Conservation (phyloP, 2,113 vertebrate genomes). For the Phoxinus phoxinus region DNA sequence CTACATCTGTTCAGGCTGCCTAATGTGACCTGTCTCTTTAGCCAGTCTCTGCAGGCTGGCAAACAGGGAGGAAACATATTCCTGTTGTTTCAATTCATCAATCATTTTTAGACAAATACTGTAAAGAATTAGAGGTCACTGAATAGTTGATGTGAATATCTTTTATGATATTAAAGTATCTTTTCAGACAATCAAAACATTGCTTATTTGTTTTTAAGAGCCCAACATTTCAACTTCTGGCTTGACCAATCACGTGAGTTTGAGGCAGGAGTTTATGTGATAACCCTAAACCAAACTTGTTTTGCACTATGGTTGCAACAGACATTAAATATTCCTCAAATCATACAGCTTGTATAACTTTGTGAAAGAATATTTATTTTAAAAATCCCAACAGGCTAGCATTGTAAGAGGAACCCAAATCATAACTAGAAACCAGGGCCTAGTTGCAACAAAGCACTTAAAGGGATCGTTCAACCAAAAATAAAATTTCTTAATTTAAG, state of each 20-base stretch:
- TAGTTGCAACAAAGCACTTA: neutral
- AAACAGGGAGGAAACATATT: conserved; percentile 12
- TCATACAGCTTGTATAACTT: neutral
- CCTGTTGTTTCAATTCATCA: conserved; percentile 48
- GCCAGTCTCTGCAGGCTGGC: conserved; percentile 55
- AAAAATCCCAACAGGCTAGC: neutral
- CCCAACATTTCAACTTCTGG: neutral
- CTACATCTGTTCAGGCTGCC: conserved; percentile 67
- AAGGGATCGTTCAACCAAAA: too few species aligned
- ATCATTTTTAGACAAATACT: conserved; percentile 33
- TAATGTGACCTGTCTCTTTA: conserved; percentile 70
- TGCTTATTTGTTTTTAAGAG: neutral
- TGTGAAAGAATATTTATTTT: neutral
- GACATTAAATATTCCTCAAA: neutral
- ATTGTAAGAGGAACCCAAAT: neutral
- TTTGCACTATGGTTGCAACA: neutral
- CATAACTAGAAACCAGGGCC: neutral
- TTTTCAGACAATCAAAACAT: neutral
- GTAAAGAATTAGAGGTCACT: conserved; percentile 2
- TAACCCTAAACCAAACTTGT: neutral
- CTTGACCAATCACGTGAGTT: neutral
- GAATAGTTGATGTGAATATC: neutral
- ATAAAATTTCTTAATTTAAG: neutral
- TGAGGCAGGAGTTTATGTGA: neutral
- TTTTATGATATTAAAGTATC: neutral